Conservation (phyloP, 37 sponge, comb jelly and placozoan species). For the Petrosia ficiformis region DNA sequence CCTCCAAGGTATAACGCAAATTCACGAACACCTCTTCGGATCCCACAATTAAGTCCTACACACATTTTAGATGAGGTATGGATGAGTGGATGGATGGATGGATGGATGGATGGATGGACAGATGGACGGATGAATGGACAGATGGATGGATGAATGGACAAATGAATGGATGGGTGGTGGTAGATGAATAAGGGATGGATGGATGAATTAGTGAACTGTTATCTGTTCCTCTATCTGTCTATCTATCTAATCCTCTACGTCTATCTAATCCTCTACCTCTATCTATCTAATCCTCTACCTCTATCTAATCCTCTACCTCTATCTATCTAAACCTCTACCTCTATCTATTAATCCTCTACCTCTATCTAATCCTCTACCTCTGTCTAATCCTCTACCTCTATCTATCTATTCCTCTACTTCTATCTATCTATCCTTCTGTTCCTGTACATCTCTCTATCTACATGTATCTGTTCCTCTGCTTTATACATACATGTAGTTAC, state of each 20-base stretch:
- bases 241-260: too few species aligned
- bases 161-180: too few species aligned
- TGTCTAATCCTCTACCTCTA: conserved; percentile 1
- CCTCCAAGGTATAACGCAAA: neutral
- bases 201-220: too few species aligned
- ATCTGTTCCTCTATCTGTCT: too few species aligned
- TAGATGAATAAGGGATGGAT: too few species aligned
- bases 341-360: conserved; percentile 6
- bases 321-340: conserved; percentile 5
- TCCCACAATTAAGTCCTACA: neutral
- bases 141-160: too few species aligned
- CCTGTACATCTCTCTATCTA: neutral
- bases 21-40: neutral
- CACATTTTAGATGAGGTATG: too few species aligned
- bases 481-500: too few species aligned
- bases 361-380: neutral
- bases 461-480: neutral
- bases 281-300: neutral
- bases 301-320: neutral
- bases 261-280: too few species aligned
- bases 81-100: too few species aligned
- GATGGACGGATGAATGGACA: too few species aligned
- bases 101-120: too few species aligned
- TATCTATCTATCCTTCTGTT: neutral
- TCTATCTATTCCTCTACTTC: neutral